Evolutionary conservation across 2,888 invertebrate species (phyloP), one percentile per base, ranked within the genome.

Genomic region (Biston stratarius): DNA sequence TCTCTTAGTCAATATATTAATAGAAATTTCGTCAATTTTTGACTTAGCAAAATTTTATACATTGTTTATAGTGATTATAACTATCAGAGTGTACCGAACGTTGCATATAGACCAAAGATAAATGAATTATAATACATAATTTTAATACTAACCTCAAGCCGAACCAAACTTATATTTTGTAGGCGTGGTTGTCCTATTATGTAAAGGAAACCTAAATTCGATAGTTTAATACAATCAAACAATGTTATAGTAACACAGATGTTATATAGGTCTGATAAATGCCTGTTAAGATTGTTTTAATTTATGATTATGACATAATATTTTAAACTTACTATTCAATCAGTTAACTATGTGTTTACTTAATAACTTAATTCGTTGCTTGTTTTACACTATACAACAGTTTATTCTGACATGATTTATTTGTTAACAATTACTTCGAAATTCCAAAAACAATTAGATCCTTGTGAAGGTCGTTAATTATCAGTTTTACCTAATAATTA

Each of bases 31-130:
- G 94, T 94, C 93, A 93, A 94, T 93, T 94, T 92, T 90, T 93
- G 92, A 94, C 93, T 89, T 92, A 94, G 92, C 90, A 89, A 93
- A 94, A 92, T 94, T 94, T 94, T 94, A 92, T 92, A 93, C 91
- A 84, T 93, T 91, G 88, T 92, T 91, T 92, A 91, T 92, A 90
- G 85, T 85, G 77, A 90, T 83, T 87, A 82, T 90, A 87, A 88
- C 84, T 88, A 83, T 87, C 90, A 87, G 83, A 89, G 82, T 84
- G 83, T 74, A 89, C 91, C 89, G 91, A 86, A 82, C 85, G 86
- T 87, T 87, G 87, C 85, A 88, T 87, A 84, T 87, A 93, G 90
- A 94, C 94, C 94, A 94, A 94, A 94, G 93, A 75, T 75, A 75
- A 83, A 91, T 90, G 88, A 90, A 86, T 86, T 86, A 88, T 89